Percentiles rank a stretch among this genome's conserved stretches.
phyloP scores from a whole-genome alignment of 2,113 vertebrate genomes.

The Crotalus horridus region DNA sequence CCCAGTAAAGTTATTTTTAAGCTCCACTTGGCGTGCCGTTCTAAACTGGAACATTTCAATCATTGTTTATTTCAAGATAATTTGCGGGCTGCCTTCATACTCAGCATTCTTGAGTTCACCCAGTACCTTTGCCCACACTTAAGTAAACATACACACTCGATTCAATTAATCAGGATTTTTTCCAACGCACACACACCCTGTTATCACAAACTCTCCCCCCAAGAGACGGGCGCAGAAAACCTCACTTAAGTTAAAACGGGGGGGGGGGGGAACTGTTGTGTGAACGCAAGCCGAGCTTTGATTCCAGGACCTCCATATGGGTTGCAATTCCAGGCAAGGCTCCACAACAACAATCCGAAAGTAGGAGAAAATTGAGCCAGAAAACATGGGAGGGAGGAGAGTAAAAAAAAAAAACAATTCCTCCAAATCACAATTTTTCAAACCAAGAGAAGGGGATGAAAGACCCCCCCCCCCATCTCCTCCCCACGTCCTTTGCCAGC shows the following conservation, averaged over 20 bases:
- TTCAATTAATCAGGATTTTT: background rate
- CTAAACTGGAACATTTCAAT: background rate
- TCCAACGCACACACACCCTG: background rate
- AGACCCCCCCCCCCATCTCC: accelerated
- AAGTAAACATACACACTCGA: background rate
- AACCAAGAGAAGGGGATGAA: background rate
- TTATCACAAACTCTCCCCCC: background rate
- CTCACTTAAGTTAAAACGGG: background rate
- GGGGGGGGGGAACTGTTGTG: background rate
- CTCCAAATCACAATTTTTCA: background rate
- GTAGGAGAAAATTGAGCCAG: background rate
- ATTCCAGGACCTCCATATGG: background rate
- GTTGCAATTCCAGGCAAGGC: background rate
- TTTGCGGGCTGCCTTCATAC: background rate
- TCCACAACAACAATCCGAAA: background rate
- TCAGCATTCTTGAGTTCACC: background rate
- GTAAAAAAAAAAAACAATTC: no score
- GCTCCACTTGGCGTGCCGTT: background rate
- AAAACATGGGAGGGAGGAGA: accelerated
- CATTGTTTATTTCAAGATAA: background rate
- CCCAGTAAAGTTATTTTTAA: background rate
- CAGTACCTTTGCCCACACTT: background rate
- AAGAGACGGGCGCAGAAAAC: background rate
- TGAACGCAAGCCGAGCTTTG: background rate
- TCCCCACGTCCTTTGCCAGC: background rate